Base-by-base conservation (phyloP, 2,888 invertebrate genomes). In the Drosophila maculinotata region DNA sequence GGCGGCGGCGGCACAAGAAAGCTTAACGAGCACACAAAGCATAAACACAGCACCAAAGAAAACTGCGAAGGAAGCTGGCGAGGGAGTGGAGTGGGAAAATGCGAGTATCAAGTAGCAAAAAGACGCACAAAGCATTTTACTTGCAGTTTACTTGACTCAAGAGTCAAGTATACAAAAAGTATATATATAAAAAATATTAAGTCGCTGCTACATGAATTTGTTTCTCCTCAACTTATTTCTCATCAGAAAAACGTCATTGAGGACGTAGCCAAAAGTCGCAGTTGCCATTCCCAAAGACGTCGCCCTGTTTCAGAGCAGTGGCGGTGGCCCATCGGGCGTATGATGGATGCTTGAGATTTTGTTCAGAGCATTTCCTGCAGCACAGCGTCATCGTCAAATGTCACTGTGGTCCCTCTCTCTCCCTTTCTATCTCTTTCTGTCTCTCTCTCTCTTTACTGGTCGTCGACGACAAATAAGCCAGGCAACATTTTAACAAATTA, bases 401-500 rank as follows among this genome's bases (percentile, higher is more conserved):
- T 49, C 17, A 9, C 41, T 41, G n/a, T 15, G 20, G 26, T 9
- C 1, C 0, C 14, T 14, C 14, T 4, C 2, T 1, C 26, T 52
- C 7, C 8, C 28, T 1, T 28, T 15, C 9, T 7, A 10, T 2
- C 20, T 20, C 20, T 20, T 14, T 9, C 3, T 0, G n/a, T n/a
- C 14, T 4, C 3, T 1, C 26, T 41, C 7, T 7, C 28, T 1
- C 38, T 15, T 20, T 2, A 3, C 15, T 23, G 45, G 15, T 39
- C 36, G 12, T 30, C 20, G 25, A 53, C 49, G 75, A 75, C 76
- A 78, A 80, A 79, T 79, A 80, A 76, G 79, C 68, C 64, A 64
- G 51, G 66, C 76, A 72, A 66, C 79, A 83, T 83, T 87, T 87
- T 81, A 87, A 78, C 86, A 87, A 87, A 87, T 87, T 85, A 81